Conservation (phyloP, 2,113 vertebrate genomes). For the Labeo rohita region DNA sequence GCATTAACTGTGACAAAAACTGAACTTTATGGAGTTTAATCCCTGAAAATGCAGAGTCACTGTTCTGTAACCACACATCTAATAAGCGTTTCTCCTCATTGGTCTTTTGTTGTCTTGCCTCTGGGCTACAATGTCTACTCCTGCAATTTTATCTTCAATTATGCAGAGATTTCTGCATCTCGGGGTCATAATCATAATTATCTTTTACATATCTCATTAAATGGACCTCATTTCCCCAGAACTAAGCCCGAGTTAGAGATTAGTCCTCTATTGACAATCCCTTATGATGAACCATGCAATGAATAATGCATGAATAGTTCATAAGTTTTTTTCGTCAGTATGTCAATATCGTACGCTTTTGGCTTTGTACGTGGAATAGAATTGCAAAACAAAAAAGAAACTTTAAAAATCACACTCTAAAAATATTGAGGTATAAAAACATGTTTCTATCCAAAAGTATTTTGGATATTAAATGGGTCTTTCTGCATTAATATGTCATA, state of each 20-base stretch:
- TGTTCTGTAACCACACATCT: constrained; percentile 29
- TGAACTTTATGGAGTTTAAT: constrained; percentile 24
- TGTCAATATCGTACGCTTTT: not conserved
- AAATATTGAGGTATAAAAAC: not conserved
- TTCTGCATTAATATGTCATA: not conserved
- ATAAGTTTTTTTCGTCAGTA: constrained; percentile 9
- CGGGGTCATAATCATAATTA: constrained; percentile 60
- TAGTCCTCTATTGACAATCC: constrained; percentile 31
- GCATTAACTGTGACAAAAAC: constrained; percentile 34
- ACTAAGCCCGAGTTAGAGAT: constrained; percentile 37
- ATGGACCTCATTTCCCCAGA: constrained; percentile 50
- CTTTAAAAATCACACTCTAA: not conserved
- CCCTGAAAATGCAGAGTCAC: constrained; percentile 26
- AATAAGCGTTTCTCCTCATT: constrained; percentile 40
- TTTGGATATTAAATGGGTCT: not conserved
- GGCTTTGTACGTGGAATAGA: not conserved
- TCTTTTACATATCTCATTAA: constrained; percentile 60
- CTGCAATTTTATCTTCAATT: constrained; percentile 57
- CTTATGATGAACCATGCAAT: constrained; percentile 25
- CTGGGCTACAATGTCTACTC: constrained; percentile 43
- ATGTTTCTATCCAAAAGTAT: not conserved
- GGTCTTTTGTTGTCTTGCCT: constrained; percentile 52
- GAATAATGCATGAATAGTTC: constrained; percentile 31
- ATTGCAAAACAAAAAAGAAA: not conserved
- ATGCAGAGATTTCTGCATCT: constrained; percentile 49